Percentiles rank a stretch among this genome's conserved stretches.
These are phyloP conservation scores for Epinephelus awoara DNA, from an alignment of 2,797 vertebrate genomes.

Conservation along the genomic window DNA sequence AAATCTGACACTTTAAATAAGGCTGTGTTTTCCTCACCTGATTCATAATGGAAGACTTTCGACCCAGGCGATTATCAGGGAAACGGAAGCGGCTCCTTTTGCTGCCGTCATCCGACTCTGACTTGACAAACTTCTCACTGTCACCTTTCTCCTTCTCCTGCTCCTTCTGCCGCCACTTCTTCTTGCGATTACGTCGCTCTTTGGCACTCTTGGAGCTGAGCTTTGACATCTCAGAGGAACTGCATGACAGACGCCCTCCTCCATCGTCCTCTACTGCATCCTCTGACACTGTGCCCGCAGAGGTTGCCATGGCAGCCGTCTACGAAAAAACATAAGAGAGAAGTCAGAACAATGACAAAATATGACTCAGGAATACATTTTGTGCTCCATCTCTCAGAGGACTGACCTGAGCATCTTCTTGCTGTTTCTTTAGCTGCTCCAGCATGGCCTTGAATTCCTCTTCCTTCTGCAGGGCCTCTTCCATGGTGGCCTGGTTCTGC, in stretches of 20 bases:
- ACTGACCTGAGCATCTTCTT: slow-evolving; percentile 94
- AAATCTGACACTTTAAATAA: background rate
- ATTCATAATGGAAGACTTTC: slow-evolving; percentile 99
- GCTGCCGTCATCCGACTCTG: slow-evolving; percentile 96
- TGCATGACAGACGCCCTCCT: slow-evolving; percentile 92
- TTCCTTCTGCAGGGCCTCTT: slow-evolving; percentile 95
- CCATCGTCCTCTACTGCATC: slow-evolving; percentile 96
- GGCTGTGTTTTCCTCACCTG: slow-evolving; percentile 87
- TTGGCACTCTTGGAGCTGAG: slow-evolving; percentile 99
- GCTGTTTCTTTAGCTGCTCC: slow-evolving; percentile 95
- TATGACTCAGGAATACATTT: background rate
- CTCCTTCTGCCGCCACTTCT: slow-evolving; percentile 95
- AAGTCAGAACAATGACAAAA: slow-evolving; percentile 9
- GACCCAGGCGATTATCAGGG: slow-evolving; percentile 95
- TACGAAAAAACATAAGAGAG: slow-evolving; percentile 51
- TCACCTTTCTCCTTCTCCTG: slow-evolving; percentile 97
- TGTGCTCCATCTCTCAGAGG: background rate
- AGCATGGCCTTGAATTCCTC: slow-evolving; percentile 98
- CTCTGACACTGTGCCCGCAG: slow-evolving; percentile 96
- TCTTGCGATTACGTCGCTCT: slow-evolving; percentile 95
- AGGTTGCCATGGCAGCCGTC: slow-evolving; percentile 96
- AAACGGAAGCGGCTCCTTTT: slow-evolving; percentile 94
- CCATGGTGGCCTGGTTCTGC: slow-evolving; percentile 99
- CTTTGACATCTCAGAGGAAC: slow-evolving; percentile 97
- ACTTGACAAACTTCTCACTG: slow-evolving; percentile 98